Base-by-base conservation (phyloP, 2,888 invertebrate species). In the Gymnoscelis rufifasciata region DNA sequence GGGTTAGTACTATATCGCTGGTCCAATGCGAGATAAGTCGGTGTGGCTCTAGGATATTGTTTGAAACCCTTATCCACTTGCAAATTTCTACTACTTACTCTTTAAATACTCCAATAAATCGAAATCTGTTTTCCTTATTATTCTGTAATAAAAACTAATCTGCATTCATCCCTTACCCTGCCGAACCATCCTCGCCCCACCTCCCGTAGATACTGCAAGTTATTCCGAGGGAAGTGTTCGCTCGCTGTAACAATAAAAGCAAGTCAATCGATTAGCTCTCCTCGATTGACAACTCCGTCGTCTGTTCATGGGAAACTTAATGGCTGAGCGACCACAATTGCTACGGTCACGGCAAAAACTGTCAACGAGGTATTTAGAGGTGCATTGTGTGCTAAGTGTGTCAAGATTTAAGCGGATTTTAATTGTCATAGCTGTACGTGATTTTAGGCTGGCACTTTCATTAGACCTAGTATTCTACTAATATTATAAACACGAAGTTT, bases 181-280 rank as follows among this genome's bases (percentile, higher is more conserved):
- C 96, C 96, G 78, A 95, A 96, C 95, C 95, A 95, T 30, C 95
- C 95, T 55, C 91, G 90, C 1, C 95, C 95, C 48, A 95, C 90
- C 82, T 95, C 95, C 64, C 93, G 91, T 10, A 95, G 90, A 77
- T 95, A 96, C 72, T 95, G 93, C 58, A 96, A 80, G 66, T 93
- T 92, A 62, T 90, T 91, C 57, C 96, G 89, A 0, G 95, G 93
- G 65, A 95, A 93, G 71, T 93, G 92, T 53, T 88, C 89, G 24
- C 70, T 79, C 28, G 73, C 86, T 87, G 73, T 10, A 75, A 49
- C 46, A 57, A 62, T 52, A 56, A n/a, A 56, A 31, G 31, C 30
- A 7, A 46, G 6, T 30, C 10, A 55, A 54, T 57, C 46, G 59
- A 48, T 56, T 60, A 66, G 51, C 54, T 66, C 62, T 35, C 15